Conservation (phyloP, 2,797 vertebrate species). For the Sternotherus odoratus region DNA sequence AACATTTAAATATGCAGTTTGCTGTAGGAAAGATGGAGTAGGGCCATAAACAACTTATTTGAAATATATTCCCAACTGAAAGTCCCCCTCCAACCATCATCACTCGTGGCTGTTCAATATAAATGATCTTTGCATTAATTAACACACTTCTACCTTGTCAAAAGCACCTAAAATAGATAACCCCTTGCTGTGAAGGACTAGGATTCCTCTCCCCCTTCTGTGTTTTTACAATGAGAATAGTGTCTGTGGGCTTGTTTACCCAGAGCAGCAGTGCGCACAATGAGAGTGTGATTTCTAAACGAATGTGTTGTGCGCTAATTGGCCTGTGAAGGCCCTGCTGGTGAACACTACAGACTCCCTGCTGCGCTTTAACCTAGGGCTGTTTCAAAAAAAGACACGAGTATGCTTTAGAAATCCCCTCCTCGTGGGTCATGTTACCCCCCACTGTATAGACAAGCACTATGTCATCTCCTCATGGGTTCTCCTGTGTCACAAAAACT, state of each 20-base stretch:
- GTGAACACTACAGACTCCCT: not conserved
- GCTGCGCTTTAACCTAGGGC: not conserved
- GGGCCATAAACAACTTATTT: rapidly evolving
- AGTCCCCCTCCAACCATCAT: not conserved
- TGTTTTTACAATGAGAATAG: not conserved
- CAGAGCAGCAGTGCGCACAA: not conserved
- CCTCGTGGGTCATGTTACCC: not conserved
- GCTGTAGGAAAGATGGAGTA: not conserved
- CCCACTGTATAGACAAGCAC: not conserved
- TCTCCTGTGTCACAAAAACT: not conserved
- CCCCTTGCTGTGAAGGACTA: not conserved
- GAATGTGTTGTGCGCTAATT: not conserved
- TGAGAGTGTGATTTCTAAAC: not conserved
- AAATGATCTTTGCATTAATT: not conserved
- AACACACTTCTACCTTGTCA: not conserved
- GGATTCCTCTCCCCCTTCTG: not conserved
- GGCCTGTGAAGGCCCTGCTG: not conserved
- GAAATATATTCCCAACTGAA: not conserved
- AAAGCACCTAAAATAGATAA: not conserved
- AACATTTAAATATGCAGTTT: not conserved
- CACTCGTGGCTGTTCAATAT: not conserved
- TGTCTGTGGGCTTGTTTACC: not conserved
- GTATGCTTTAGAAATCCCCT: not conserved
- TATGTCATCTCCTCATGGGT: not conserved
- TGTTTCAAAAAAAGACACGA: not conserved